These are phyloP conservation scores for Platycercus adscitus DNA, from an alignment of 2,113 vertebrate species.

Conservation along the genomic window DNA sequence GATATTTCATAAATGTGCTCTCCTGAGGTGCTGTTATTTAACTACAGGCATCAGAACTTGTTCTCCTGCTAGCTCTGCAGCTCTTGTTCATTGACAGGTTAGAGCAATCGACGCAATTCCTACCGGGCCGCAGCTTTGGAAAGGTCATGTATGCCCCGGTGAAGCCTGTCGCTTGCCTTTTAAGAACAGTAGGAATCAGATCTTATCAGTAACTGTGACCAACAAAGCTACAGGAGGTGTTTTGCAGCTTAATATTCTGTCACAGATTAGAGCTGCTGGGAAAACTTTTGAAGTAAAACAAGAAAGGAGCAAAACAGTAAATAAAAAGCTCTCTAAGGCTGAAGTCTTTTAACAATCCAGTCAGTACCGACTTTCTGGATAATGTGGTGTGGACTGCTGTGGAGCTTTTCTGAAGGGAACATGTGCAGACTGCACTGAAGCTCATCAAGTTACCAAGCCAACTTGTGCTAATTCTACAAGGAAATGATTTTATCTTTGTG, in stretches of 20 bases:
- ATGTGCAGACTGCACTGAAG: neutral
- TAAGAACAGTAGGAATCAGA: slow-evolving; percentile 47
- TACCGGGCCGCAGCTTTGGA: neutral
- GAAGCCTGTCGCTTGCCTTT: slow-evolving; percentile 19
- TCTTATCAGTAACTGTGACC: slow-evolving; percentile 42
- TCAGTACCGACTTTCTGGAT: neutral
- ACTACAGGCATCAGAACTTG: slow-evolving; percentile 12
- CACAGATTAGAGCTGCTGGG: neutral
- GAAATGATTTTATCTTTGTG: neutral
- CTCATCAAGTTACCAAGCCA: neutral
- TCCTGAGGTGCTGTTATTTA: slow-evolving; percentile 47
- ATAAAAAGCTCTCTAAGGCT: neutral
- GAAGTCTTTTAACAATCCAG: neutral
- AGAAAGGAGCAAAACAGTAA: neutral
- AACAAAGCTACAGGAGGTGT: slow-evolving; percentile 14
- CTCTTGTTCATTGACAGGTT: slow-evolving; percentile 3
- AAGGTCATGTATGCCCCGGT: neutral
- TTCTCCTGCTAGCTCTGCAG: slow-evolving; percentile 43
- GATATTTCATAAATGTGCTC: slow-evolving; percentile 26
- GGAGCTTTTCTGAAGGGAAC: neutral
- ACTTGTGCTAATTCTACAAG: neutral
- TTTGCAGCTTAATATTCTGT: slow-evolving; percentile 39
- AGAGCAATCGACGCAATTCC: neutral
- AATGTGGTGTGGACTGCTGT: neutral
- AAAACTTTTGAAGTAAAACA: slow-evolving; percentile 25